phyloP scores from a whole-genome alignment of 2,113 vertebrate genomes.

The Tinamus guttatus region DNA sequence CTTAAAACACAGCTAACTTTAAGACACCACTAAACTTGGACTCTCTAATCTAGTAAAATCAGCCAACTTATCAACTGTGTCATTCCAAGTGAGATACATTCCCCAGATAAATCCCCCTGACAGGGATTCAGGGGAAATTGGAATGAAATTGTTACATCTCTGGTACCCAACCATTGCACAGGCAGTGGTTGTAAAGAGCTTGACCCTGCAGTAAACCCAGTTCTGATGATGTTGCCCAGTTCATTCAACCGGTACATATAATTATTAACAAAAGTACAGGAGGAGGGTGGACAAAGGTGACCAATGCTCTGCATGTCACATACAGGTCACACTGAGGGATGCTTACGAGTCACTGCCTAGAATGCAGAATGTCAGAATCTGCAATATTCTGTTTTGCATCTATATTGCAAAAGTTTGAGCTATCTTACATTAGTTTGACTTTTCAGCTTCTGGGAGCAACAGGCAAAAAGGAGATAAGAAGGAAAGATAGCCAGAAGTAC shows the following conservation, averaged over 20 bases:
- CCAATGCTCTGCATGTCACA: background rate
- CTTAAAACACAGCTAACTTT: too few relatives aligned
- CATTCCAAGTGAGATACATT: too few relatives aligned
- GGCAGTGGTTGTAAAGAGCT: background rate
- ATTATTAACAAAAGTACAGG: too few relatives aligned
- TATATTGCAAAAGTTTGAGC: accelerated
- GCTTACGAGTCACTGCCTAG: background rate
- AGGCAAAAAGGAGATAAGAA: background rate
- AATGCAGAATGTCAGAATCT: background rate
- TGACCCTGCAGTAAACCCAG: background rate
- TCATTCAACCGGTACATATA: background rate
- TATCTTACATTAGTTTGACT: background rate
- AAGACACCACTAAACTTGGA: background rate
- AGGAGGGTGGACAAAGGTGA: background rate
- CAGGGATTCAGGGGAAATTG: background rate
- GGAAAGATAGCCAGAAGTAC: background rate
- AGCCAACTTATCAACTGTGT: background rate
- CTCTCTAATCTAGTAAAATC: background rate
- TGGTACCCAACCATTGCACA: background rate
- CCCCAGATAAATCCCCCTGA: too few relatives aligned
- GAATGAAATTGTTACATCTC: background rate
- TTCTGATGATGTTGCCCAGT: background rate
- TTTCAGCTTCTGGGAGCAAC: background rate
- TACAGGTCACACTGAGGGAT: accelerated
- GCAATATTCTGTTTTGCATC: background rate